These are phyloP conservation scores for Pseudomugil gertrudae DNA, from an alignment of 2,797 vertebrate species.

Conservation along the genomic window DNA sequence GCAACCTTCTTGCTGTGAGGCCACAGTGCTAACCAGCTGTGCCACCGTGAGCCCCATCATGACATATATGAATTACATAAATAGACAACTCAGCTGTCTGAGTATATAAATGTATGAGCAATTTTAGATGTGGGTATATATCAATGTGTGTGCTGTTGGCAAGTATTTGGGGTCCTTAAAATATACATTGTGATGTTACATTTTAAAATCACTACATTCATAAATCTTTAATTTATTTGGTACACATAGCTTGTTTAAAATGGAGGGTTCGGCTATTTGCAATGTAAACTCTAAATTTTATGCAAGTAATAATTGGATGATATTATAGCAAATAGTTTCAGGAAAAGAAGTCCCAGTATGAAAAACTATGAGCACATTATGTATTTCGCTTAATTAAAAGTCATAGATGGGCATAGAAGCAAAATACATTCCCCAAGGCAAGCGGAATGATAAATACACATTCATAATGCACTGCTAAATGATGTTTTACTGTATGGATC, in stretches of 20 bases:
- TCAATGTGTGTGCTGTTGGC: slow-evolving; percentile 54
- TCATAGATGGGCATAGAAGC: slow-evolving; percentile 15
- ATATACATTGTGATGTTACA: slow-evolving; percentile 54
- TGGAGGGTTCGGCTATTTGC: slow-evolving; percentile 36
- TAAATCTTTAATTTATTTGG: slow-evolving; percentile 24
- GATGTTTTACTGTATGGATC: slow-evolving; percentile 20
- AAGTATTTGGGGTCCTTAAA: slow-evolving; percentile 56
- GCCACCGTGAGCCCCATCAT: too few relatives aligned
- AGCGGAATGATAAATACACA: slow-evolving; percentile 19
- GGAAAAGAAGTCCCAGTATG: slow-evolving; percentile 34
- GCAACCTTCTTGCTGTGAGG: too few relatives aligned
- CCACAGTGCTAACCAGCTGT: too few relatives aligned
- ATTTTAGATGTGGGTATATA: slow-evolving; percentile 57
- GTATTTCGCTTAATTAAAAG: slow-evolving; percentile 33
- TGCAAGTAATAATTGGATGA: slow-evolving; percentile 55
- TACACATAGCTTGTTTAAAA: slow-evolving; percentile 44
- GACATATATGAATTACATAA: too few relatives aligned
- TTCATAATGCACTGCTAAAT: slow-evolving; percentile 12
- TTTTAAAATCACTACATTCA: slow-evolving; percentile 47
- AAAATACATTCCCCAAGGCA: slow-evolving; percentile 17
- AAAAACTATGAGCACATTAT: slow-evolving; percentile 42
- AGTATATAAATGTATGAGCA: slow-evolving; percentile 68
- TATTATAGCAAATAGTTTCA: slow-evolving; percentile 51
- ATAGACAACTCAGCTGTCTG: too few relatives aligned
- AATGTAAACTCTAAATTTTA: slow-evolving; percentile 54